These are phyloP conservation scores for Drosophila kambysellisi DNA, from an alignment of 2,888 invertebrate genomes.

Conservation along the genomic window DNA sequence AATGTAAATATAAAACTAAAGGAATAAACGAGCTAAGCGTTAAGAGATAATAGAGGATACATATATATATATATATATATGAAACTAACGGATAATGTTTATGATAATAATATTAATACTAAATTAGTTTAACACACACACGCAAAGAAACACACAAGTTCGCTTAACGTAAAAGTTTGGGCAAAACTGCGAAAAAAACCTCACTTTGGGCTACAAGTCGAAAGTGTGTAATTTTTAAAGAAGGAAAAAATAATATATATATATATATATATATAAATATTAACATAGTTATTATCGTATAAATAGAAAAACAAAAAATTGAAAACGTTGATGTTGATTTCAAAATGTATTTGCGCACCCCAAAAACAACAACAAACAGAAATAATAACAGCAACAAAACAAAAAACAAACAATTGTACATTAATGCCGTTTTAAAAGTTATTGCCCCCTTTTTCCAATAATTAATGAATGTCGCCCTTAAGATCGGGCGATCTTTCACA, in stretches of 20 bases:
- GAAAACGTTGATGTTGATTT: conserved; percentile 37
- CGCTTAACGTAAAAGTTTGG: conserved; percentile 9
- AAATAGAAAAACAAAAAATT: conserved; percentile 32
- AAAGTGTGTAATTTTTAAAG: conserved; percentile 61
- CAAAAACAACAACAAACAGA: conserved; percentile 27
- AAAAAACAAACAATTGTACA: conserved; percentile 34
- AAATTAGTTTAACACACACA: conserved; percentile 27
- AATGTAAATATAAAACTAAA: conserved; percentile 59
- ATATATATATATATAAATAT: conserved; percentile 47
- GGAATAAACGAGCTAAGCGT: conserved; percentile 28
- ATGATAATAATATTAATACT: conserved; percentile 37
- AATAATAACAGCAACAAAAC: conserved; percentile 12
- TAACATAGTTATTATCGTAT: conserved; percentile 37
- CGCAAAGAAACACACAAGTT: conserved; percentile 4
- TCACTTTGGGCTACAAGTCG: conserved; percentile 70
- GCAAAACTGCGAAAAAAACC: conserved; percentile 14
- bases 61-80: conserved; percentile 17
- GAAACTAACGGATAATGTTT: conserved; percentile 41
- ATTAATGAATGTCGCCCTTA: conserved; percentile 25
- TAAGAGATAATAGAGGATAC: conserved; percentile 16
- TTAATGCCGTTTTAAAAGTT: conserved; percentile 34
- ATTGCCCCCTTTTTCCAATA: conserved; percentile 6
- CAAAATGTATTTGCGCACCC: conserved; percentile 38
- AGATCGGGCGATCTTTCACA: conserved; percentile 19
- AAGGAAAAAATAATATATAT: neutral